These are phyloP conservation scores for Harpagus bidentatus DNA, from an alignment of 2,113 vertebrate species.

Conservation along the genomic window DNA sequence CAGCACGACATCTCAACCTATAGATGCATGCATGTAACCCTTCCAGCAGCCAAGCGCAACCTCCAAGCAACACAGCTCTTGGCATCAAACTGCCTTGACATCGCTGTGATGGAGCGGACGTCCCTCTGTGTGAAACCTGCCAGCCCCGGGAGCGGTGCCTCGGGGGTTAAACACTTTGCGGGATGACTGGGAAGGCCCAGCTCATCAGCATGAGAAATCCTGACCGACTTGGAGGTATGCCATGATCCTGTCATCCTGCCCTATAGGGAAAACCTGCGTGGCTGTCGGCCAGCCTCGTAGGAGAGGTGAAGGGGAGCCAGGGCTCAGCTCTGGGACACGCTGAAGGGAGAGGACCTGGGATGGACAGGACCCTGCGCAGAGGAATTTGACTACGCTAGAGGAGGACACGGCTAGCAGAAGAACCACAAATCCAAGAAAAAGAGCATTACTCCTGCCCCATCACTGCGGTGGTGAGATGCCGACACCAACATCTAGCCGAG, in stretches of 20 bases:
- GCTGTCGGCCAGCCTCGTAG: background rate
- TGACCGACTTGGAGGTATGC: background rate
- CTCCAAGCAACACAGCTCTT: background rate
- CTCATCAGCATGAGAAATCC: background rate
- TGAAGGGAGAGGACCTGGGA: background rate
- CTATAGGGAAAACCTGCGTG: rapidly evolving
- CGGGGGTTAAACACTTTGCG: background rate
- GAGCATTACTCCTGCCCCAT: background rate
- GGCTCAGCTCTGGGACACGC: rapidly evolving
- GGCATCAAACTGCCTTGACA: background rate
- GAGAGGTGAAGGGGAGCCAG: background rate
- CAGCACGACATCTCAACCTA: rapidly evolving
- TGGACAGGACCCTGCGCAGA: background rate
- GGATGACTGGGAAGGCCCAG: background rate
- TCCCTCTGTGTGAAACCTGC: background rate
- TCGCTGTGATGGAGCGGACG: rapidly evolving
- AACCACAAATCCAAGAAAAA: background rate
- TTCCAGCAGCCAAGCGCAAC: background rate
- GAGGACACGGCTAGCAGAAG: background rate
- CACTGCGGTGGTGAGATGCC: background rate
- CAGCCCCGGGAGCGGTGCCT: rapidly evolving
- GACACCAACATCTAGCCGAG: background rate
- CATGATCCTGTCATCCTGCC: background rate
- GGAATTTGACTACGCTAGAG: background rate
- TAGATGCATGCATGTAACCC: rapidly evolving